phyloP scores from a whole-genome alignment of 2,888 invertebrate species.

The Thalpophila matura region DNA sequence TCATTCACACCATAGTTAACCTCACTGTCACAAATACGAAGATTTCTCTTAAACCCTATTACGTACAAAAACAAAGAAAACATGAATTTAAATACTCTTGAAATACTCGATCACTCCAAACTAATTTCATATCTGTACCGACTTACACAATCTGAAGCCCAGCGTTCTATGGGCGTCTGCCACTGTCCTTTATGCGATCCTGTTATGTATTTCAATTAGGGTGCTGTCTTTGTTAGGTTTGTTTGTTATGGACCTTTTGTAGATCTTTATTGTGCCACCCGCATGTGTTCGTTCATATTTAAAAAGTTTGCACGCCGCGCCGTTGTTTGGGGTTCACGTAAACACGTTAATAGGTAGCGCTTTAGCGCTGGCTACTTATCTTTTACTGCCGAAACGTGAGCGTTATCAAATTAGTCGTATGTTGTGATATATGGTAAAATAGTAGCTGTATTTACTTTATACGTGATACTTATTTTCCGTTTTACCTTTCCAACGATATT shows the following conservation, averaged over 20 bases:
- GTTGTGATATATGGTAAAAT: constrained; percentile 14
- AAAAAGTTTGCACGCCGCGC: constrained; percentile 41
- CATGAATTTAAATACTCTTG: too few relatives aligned
- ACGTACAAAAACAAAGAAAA: too few relatives aligned
- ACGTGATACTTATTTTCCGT: not conserved
- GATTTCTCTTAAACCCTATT: too few relatives aligned
- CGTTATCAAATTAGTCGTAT: constrained; percentile 11
- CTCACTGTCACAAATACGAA: too few relatives aligned
- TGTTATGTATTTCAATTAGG: too few relatives aligned
- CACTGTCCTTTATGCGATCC: too few relatives aligned
- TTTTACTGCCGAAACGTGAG: constrained; percentile 38
- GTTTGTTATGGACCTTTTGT: constrained; percentile 11
- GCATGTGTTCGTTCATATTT: constrained; percentile 41
- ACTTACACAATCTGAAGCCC: too few relatives aligned
- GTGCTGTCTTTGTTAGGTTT: not conserved
- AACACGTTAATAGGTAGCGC: constrained; percentile 30
- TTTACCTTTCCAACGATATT: too few relatives aligned
- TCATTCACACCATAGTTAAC: too few relatives aligned
- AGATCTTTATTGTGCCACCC: not conserved
- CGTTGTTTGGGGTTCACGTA: constrained; percentile 38
- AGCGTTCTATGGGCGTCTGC: too few relatives aligned
- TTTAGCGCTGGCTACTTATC: constrained; percentile 24
- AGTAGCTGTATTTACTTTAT: constrained; percentile 1
- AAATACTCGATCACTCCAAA: too few relatives aligned
- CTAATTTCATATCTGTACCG: too few relatives aligned